Base-by-base conservation (phyloP, 2,797 vertebrate genomes). In the Uromys caudimaculatus region DNA sequence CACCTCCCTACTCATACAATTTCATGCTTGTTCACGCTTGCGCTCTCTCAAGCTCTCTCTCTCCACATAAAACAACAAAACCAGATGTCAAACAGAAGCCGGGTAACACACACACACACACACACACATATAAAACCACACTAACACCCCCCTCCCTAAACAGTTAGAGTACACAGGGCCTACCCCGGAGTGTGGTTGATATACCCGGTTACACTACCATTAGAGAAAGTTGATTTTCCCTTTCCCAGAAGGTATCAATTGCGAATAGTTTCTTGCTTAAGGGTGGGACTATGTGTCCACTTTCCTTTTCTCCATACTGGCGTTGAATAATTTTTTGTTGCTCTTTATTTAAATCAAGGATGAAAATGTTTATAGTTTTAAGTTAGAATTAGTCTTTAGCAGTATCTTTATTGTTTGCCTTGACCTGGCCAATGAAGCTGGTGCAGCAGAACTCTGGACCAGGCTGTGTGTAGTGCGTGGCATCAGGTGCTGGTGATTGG, bases 401-500 rank as follows among this genome's bases (percentile, higher is more conserved):
- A 92, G 91, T 97, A 96, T 83, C 92, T 60, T 79, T 96, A 92
- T 93, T 97, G 1, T 97, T 95, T 97, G 94, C 91, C 44, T 62
- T 97, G 89, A 92, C 97, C 85, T 71, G 96, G 79, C 97, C 97
- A 97, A 95, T 98, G 98, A 98, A 96, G 95, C 96, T 98, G 97
- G 90, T 92, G 4, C n/a, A 54, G 62, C 12, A 89, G 95, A 97
- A 93, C 56, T 78, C 44, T 47, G 96, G 91, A 89, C 96, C 87
- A 93, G 76, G 0, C 96, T 95, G 93, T 86, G 78, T 95, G 93
- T 86, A 75, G 64, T 87, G 98, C 90, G 17, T 97, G 98, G 99
- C 98, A 99, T 99, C 99, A 99, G 99, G 99, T 99, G 99, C 96
- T 97, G 95, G 96, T 98, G 99, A 99, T 97, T 98, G 99, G 98